Conservation (phyloP, 2,888 invertebrate species). For the Parapristionchus giblindavisi region DNA sequence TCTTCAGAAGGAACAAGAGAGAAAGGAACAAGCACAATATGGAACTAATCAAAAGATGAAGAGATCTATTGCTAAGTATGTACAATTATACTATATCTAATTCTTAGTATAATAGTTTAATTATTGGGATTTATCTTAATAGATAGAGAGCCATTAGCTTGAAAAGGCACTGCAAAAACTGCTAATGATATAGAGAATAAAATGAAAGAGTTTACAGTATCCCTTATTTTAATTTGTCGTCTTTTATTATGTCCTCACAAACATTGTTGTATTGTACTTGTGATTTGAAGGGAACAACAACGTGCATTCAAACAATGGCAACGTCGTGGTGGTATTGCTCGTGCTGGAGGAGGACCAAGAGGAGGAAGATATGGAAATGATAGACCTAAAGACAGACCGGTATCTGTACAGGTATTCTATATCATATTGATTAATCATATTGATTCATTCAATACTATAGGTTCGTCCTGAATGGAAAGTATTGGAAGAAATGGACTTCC, state of each 20-base stretch:
- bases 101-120: neutral
- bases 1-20: slow-evolving; percentile 66
- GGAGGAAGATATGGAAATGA: slow-evolving; percentile 43
- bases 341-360: slow-evolving; percentile 67
- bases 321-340: slow-evolving; percentile 71
- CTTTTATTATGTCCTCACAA: too few species aligned
- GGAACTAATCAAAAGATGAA: slow-evolving; percentile 67
- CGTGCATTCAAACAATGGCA: slow-evolving; percentile 86
- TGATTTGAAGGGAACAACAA: slow-evolving; percentile 72
- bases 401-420: slow-evolving; percentile 53
- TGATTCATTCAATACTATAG: slow-evolving; percentile 70
- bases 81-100: neutral
- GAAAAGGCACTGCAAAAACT: too few species aligned
- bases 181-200: too few species aligned
- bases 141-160: too few species aligned
- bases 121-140: too few species aligned
- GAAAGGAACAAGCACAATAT: slow-evolving; percentile 66
- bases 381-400: slow-evolving; percentile 50
- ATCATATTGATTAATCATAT: neutral
- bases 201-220: too few species aligned
- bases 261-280: too few species aligned
- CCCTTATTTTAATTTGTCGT: too few species aligned
- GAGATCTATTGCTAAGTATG: slow-evolving; percentile 64
- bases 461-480: slow-evolving; percentile 90
- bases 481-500: slow-evolving; percentile 95